A percentile compares a stretch with the other conserved stretches of the same genome.
These are phyloP conservation scores for Theristus sp. DNA, from an alignment of 2,888 invertebrate genomes.

Conservation along the genomic window DNA sequence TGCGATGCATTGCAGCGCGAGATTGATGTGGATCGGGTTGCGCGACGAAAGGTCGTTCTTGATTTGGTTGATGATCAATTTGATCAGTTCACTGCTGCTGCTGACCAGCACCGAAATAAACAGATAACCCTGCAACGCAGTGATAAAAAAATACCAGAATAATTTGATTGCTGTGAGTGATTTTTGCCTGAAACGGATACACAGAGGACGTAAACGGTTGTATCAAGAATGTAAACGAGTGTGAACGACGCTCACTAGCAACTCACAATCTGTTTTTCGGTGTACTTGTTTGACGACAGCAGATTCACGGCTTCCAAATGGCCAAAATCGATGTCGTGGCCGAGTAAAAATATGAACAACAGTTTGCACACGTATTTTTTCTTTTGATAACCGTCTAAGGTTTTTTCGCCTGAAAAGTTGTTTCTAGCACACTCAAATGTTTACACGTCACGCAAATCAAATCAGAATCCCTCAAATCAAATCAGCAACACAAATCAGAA, in stretches of 20 bases:
- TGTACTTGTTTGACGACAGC: slow-evolving; percentile 97
- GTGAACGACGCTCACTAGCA: background rate
- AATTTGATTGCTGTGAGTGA: too few relatives aligned
- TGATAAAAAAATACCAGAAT: too few relatives aligned
- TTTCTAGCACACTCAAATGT: too few relatives aligned
- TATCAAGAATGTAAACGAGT: too few relatives aligned
- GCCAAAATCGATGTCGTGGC: slow-evolving; percentile 99
- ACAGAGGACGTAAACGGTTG: too few relatives aligned
- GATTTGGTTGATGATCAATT: slow-evolving; percentile 94
- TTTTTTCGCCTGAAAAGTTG: slow-evolving; percentile 58
- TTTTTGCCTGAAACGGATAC: background rate
- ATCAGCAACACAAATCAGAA: too few relatives aligned
- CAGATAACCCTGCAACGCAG: slow-evolving; percentile 72
- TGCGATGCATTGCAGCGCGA: slow-evolving; percentile 96
- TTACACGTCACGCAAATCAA: too few relatives aligned
- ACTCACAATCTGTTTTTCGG: slow-evolving; percentile 88
- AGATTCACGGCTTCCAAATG: slow-evolving; percentile 99
- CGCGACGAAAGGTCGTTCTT: slow-evolving; percentile 75
- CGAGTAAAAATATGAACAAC: slow-evolving; percentile 92
- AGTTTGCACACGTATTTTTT: slow-evolving; percentile 99
- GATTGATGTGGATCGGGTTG: slow-evolving; percentile 93
- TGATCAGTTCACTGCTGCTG: slow-evolving; percentile 94
- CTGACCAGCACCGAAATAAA: slow-evolving; percentile 98
- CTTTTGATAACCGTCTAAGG: slow-evolving; percentile 98
- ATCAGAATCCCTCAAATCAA: too few relatives aligned